Evolutionary conservation across 2,113 vertebrate species (phyloP).

Genomic region (Sialia sialis): DNA sequence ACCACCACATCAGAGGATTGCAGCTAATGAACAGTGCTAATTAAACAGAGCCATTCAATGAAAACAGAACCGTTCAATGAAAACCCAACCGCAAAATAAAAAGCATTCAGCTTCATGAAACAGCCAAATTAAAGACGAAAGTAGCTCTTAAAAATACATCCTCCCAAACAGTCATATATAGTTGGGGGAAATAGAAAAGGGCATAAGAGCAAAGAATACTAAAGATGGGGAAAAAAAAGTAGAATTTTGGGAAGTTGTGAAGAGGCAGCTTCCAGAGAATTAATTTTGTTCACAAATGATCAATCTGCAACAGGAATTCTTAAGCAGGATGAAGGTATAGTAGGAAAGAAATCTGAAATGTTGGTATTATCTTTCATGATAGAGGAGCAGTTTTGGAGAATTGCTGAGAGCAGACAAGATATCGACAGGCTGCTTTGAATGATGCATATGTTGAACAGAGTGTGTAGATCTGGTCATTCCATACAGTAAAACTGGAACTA

Average conservation of each 20-base stretch:
- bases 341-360: background rate
- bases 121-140: background rate
- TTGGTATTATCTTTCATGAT: background rate
- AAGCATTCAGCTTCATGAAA: background rate
- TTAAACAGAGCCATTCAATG: slow-evolving; percentile 31
- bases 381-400: background rate
- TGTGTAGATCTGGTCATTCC: background rate
- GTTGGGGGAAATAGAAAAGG: background rate
- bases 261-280: background rate
- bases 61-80: slow-evolving; percentile 25
- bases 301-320: background rate
- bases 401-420: background rate
- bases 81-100: slow-evolving; percentile 2
- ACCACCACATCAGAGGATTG: slow-evolving; percentile 37
- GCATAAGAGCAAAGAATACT: background rate
- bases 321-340: background rate
- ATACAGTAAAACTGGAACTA: background rate
- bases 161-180: background rate
- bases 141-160: background rate
- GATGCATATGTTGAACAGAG: background rate
- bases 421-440: background rate
- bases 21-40: slow-evolving; percentile 36
- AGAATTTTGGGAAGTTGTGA: background rate
- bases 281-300: background rate
- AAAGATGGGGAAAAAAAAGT: background rate